Base-by-base conservation (phyloP, 2,113 vertebrate genomes). In the Dasyurus viverrinus region DNA sequence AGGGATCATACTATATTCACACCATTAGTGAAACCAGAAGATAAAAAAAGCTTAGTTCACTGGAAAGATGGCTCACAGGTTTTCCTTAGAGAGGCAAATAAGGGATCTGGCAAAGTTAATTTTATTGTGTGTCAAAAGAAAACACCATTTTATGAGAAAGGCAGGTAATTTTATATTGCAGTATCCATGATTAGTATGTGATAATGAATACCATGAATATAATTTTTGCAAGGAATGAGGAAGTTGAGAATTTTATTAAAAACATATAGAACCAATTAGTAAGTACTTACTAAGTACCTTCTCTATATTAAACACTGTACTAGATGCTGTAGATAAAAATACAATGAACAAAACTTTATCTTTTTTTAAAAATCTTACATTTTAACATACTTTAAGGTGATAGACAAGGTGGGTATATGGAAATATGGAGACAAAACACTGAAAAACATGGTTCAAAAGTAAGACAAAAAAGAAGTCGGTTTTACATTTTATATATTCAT, bases 141-240 rank as follows among this genome's bases (percentile, higher is more conserved):
- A 95, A 96, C 42, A 89, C 25, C 53, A 42, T 92, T 90, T 90
- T 36, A 68, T 26, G 46, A 89, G 92, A 54, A 93, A 68, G 8
- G 84, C 68, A 4, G 5, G 42, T 90, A 68, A 93, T 93, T 97
- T 98, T 97, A 98, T 97, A 96, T 96, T 98, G 92, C 97, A 97
- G 93, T 97, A 97, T 94, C 96, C 98, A 94, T 96, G 98, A 93
- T 97, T 97, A 19, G 3, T n/a, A 68, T 14, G 11, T 68, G 57
- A 36, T 19, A 76, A n/a, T 19, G 14, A 76, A 76, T 19, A n/a
- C 30, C 16, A 84, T 22, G 16, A 42, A 84, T 42, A 84, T 84
- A 84, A 84, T 8, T 84, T 23, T 42, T 84, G 68, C 19, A 84
- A 84, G 19, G 5, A 7, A 76, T 76, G 36, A 84, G n/a, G 19